These are phyloP conservation scores for Spizella passerina DNA, from an alignment of 2,797 vertebrate species.

Conservation along the genomic window DNA sequence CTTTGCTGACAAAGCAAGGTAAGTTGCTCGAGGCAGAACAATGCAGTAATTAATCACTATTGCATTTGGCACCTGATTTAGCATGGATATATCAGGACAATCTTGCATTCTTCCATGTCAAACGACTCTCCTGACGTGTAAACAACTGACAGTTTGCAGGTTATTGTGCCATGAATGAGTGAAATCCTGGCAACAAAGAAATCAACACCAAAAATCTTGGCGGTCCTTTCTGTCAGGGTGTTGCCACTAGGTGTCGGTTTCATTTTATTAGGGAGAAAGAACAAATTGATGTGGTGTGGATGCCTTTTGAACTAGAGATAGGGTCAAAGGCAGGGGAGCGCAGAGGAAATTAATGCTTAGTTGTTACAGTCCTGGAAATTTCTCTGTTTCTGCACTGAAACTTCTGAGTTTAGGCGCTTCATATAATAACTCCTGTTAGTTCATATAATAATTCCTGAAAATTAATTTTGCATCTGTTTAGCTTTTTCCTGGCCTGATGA, in stretches of 20 bases:
- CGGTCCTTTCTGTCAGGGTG: not conserved
- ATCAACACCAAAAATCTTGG: not conserved
- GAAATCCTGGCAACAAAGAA: not conserved
- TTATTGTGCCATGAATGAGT: not conserved
- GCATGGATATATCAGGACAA: not conserved
- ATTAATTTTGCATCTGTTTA: not conserved
- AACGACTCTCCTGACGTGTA: not conserved
- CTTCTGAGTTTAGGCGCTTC: not conserved
- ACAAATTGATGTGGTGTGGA: not conserved
- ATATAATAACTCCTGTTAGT: not conserved
- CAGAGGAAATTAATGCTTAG: not conserved
- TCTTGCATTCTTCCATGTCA: not conserved
- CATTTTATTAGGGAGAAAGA: not conserved
- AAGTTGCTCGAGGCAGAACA: not conserved
- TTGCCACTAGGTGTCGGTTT: not conserved
- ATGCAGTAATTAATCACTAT: not conserved
- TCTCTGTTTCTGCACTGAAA: not conserved
- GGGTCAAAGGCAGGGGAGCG: not conserved
- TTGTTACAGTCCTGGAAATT: not conserved
- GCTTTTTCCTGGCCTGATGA: not conserved
- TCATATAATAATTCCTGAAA: not conserved
- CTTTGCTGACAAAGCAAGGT: not conserved
- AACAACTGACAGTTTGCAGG: not conserved
- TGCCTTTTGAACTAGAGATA: not conserved
- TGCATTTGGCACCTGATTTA: not conserved